Evolutionary conservation across 2,113 vertebrate species (phyloP).

Genomic region (Cynopterus brachyotis): DNA sequence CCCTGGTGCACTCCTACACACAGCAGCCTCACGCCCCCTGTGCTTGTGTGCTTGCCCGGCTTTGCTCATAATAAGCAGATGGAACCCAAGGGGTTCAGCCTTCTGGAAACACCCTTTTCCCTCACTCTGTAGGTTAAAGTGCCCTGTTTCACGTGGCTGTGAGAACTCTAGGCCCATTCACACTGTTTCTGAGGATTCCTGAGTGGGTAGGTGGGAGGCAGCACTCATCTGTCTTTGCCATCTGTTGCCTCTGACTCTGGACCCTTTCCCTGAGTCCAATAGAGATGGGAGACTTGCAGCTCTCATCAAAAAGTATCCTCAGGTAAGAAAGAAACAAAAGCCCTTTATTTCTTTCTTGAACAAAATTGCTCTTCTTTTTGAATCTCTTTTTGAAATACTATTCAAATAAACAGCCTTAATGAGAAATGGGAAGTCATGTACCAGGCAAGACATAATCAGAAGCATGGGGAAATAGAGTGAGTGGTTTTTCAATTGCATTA

Average conservation of each 20-base stretch:
- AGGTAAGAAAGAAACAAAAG: slow-evolving; percentile 49
- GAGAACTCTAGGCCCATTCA: not conserved
- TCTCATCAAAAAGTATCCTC: not conserved
- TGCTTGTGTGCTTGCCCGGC: not conserved
- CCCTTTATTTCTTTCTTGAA: slow-evolving; percentile 37
- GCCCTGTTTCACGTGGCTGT: fast-evolving
- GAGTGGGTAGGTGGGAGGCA: not conserved
- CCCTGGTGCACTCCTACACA: too few relatives aligned
- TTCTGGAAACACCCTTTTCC: not conserved
- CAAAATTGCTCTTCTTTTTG: not conserved
- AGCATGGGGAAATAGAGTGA: slow-evolving; percentile 42
- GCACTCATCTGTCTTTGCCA: too few relatives aligned
- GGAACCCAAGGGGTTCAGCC: not conserved
- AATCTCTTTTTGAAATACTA: slow-evolving; percentile 43
- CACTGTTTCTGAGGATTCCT: not conserved
- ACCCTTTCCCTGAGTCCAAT: not conserved
- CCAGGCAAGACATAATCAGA: slow-evolving; percentile 49
- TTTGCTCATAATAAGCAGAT: not conserved
- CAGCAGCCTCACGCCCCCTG: not conserved
- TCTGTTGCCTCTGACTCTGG: too few relatives aligned
- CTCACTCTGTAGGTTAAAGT: not conserved
- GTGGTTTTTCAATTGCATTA: slow-evolving; percentile 9
- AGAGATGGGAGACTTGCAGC: not conserved
- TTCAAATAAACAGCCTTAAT: slow-evolving; percentile 30
- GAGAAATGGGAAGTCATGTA: slow-evolving; percentile 12